These are phyloP conservation scores for Argyrosomus japonicus DNA, from an alignment of 2,113 vertebrate species.

Conservation along the genomic window DNA sequence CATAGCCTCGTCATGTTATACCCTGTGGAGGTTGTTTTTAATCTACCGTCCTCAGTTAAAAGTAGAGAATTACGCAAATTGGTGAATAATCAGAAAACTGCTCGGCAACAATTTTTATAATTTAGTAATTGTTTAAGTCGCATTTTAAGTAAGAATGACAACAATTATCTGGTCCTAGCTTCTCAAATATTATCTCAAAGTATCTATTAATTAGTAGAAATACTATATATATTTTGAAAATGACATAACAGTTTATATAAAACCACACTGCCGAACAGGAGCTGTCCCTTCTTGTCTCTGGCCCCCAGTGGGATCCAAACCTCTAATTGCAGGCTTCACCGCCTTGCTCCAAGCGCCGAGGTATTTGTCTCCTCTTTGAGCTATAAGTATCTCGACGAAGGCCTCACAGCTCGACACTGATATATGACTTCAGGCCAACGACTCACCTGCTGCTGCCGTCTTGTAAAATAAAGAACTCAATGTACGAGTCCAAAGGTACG, in stretches of 20 bases:
- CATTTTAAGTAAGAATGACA: too few relatives aligned
- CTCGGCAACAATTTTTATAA: too few relatives aligned
- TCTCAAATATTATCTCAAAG: too few relatives aligned
- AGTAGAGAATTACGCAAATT: too few relatives aligned
- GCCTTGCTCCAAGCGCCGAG: not conserved
- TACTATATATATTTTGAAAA: too few relatives aligned
- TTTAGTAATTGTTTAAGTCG: too few relatives aligned
- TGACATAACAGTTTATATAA: too few relatives aligned
- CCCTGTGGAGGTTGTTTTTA: too few relatives aligned
- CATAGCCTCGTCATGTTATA: not conserved
- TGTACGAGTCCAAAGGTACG: not conserved
- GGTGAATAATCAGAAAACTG: too few relatives aligned
- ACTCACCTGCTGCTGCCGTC: constrained; percentile 59
- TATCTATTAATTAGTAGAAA: too few relatives aligned
- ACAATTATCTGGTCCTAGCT: too few relatives aligned
- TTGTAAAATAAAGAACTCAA: constrained; percentile 34
- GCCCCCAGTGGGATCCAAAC: not conserved
- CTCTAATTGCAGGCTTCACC: not conserved
- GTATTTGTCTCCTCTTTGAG: not conserved
- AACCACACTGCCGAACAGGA: not conserved
- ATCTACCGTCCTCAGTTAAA: too few relatives aligned
- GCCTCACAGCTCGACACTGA: constrained; percentile 27
- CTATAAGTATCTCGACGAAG: constrained; percentile 39
- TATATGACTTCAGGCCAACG: constrained; percentile 20
- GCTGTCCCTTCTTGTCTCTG: not conserved